Conservation (phyloP, 2,888 invertebrate genomes). For the Iselma pallidipennis region DNA sequence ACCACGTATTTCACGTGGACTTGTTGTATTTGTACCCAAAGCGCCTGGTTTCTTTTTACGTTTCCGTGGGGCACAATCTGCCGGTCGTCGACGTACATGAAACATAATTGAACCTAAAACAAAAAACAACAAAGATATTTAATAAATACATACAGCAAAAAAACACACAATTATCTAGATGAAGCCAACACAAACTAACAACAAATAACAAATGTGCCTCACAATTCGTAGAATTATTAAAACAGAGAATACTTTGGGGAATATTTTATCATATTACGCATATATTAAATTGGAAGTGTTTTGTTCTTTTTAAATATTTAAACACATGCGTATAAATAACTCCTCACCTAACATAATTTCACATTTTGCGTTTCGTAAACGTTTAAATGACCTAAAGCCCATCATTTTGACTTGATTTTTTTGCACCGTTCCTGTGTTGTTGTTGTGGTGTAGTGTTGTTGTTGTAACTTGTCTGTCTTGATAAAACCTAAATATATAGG, state of each 20-base stretch:
- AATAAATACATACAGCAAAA: background rate
- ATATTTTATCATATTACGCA: background rate
- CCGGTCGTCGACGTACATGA: slow-evolving; percentile 91
- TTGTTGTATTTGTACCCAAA: slow-evolving; percentile 55
- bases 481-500: background rate
- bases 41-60: slow-evolving; percentile 78
- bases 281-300: background rate
- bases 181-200: background rate
- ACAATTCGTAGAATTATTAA: background rate
- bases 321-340: background rate
- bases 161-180: background rate
- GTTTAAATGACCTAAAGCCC: slow-evolving; percentile 65
- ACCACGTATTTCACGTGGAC: slow-evolving; percentile 62
- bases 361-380: slow-evolving; percentile 68
- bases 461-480: no score
- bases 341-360: slow-evolving; percentile 69
- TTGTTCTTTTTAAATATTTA: no score
- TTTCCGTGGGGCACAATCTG: slow-evolving; percentile 86
- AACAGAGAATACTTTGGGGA: background rate
- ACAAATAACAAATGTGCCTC: background rate
- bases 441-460: no score
- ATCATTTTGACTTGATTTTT: slow-evolving; percentile 56
- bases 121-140: background rate
- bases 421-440: no score
- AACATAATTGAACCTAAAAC: slow-evolving; percentile 92